Evolutionary conservation across 2,888 invertebrate genomes (phyloP), one percentile per base, ranked within the genome.

Genomic region (Macrophya annulata): DNA sequence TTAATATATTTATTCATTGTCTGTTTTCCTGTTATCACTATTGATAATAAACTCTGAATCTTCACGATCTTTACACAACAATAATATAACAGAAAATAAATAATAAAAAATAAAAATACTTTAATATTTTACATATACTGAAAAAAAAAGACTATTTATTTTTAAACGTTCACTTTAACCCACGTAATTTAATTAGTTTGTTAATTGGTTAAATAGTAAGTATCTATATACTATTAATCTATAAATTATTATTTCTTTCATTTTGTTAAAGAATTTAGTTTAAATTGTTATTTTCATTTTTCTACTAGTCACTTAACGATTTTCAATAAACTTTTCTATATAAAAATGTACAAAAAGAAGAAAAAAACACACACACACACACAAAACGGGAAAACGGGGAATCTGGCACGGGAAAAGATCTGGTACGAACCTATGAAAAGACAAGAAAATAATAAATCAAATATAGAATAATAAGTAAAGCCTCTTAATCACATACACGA

Each of bases 361-460:
- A 55, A n/a, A 55, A 43, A 43, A 17, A 55, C n/a, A 55, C n/a
- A n/a, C n/a, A 1, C n/a, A 62, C 62, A 62, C 62, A 8, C 25
- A 12, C 21, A 12, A 48, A 9, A 25, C 12, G 21, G 62, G 62
- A 25, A 31, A 25, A 62, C 62, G 25, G 62, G 62, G 21, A 55
- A 62, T 62, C 62, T 62, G 62, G 62, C 25, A 62, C 62, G 62
- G 62, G 12, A 62, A 25, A 62, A 62, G 25, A 62, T 62, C 62
- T 62, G 55, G n/a, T n/a, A 55, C n/a, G 15, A 3, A 15, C 62
- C 25, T 62, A 25, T 62, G n/a, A 8, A 17, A 21, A n/a, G 8
- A 55, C 15, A 55, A 55, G 8, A 21, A 5, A 55, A 55, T 6
- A 55, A 55, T 6, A 25, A 62, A 12, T 17, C 9, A 12, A 62